Evolutionary conservation across 2,888 invertebrate species (phyloP).

Genomic region (Cantharis nigra): DNA sequence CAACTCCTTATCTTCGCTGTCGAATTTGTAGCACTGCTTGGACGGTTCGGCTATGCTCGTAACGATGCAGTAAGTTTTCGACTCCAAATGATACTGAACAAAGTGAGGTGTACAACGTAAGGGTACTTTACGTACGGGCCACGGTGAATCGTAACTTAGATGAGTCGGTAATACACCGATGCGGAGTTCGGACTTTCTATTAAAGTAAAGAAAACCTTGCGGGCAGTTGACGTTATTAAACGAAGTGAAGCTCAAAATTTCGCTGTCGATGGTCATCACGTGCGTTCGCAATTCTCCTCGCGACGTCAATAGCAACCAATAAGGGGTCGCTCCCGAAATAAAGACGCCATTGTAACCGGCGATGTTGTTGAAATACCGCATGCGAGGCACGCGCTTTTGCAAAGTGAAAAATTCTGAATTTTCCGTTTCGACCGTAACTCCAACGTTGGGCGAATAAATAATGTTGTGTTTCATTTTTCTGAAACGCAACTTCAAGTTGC

Average conservation of each 20-base stretch:
- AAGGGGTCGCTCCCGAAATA: slow-evolving; percentile 86
- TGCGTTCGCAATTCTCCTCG: slow-evolving; percentile 88
- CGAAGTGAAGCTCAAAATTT: slow-evolving; percentile 84
- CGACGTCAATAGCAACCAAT: slow-evolving; percentile 85
- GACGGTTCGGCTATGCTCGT: slow-evolving; percentile 78
- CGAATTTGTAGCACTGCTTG: slow-evolving; percentile 84
- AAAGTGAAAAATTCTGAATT: slow-evolving; percentile 57
- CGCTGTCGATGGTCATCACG: slow-evolving; percentile 83
- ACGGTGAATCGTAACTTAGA: slow-evolving; percentile 91
- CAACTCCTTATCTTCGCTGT: slow-evolving; percentile 91
- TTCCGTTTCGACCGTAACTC: slow-evolving; percentile 56
- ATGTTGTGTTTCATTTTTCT: slow-evolving; percentile 72
- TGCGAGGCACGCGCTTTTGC: slow-evolving; percentile 65
- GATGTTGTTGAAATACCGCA: slow-evolving; percentile 76
- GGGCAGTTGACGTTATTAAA: slow-evolving; percentile 97
- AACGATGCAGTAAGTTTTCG: slow-evolving; percentile 91
- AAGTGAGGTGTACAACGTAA: slow-evolving; percentile 86
- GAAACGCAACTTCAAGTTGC: slow-evolving; percentile 89
- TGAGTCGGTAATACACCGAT: slow-evolving; percentile 91
- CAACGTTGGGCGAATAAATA: slow-evolving; percentile 54
- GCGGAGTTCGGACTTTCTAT: slow-evolving; percentile 81
- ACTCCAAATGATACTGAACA: slow-evolving; percentile 92
- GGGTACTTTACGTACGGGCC: slow-evolving; percentile 97
- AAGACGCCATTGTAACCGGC: slow-evolving; percentile 92
- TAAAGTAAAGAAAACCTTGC: slow-evolving; percentile 94